Base-by-base conservation (phyloP, 2,113 vertebrate genomes). In the Phylloscopus trochiloides region DNA sequence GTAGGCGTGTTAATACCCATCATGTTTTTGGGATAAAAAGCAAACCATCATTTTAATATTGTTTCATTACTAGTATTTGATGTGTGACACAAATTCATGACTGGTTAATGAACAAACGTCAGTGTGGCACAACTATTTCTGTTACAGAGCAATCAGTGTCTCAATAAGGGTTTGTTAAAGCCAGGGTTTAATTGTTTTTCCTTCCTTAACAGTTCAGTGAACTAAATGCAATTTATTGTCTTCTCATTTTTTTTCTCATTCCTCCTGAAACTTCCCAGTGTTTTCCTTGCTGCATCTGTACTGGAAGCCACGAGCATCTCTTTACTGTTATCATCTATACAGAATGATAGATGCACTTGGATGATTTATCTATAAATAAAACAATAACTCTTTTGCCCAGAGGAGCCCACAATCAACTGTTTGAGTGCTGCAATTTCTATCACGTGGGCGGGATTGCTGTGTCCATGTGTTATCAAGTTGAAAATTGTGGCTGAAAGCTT, bases 151-250 rank as follows among this genome's bases (percentile, higher is more conserved):
- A 90, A 81, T 92, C 84, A 96, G 66, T 45, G 47, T 91, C 92
- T 97, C 92, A 94, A 86, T 78, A 96, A 95, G 70, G 59, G 59
- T 96, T 95, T 94, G 74, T 84, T 96, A 95, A 94, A 90, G 74
- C 62, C 52, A 29, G 51, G 51, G 34, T 71, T 96, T 93, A 93
- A 90, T 83, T 77, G 66, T 86, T 88, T 92, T 86, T 90, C 65
- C 34, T 95, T 88, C 51, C 85, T 94, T 62, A 77, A 88, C 63
- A 96, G 71, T 92, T 97, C 95, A 96, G 79, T 92, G 91, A 89
- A 82, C 61, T 93, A 90, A 92, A 96, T 42, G 9, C 42, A 89
- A 86, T 91, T 94, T 88, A 91, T 83, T 87, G 38, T 71, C 68
- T 94, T 91, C n/a, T 72, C 72, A 72, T 25, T 75, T 93, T 90